Conservation (phyloP, 2,888 invertebrate genomes). For the Heliconius aoede region DNA sequence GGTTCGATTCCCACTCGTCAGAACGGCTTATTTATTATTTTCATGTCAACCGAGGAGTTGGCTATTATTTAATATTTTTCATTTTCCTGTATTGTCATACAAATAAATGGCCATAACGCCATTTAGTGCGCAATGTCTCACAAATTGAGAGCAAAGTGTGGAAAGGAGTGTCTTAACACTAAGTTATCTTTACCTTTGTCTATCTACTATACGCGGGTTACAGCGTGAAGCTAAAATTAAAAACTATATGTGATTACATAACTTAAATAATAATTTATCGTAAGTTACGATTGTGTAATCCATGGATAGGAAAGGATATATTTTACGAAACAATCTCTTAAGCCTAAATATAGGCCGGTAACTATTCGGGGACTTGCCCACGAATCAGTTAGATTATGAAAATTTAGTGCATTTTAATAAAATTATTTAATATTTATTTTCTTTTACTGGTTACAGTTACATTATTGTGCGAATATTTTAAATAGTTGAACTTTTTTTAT, state of each 20-base stretch:
- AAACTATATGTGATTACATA: neutral
- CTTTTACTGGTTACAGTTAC: neutral
- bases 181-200: neutral
- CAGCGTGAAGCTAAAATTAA: neutral
- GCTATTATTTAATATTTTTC: no score
- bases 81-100: no score
- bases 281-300: constrained; percentile 18
- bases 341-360: constrained; percentile 40
- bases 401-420: constrained; percentile 25
- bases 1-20: neutral
- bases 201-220: neutral
- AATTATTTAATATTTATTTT: neutral
- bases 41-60: no score
- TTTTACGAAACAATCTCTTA: constrained; percentile 41
- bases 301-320: constrained; percentile 34
- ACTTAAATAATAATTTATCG: neutral
- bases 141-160: neutral
- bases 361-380: constrained; percentile 39
- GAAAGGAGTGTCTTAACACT: neutral
- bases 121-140: neutral
- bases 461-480: neutral
- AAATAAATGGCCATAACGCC: no score
- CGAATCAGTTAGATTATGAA: constrained; percentile 37
- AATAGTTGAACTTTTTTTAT: neutral
- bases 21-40: neutral